A percentile compares a stretch with the other conserved stretches of the same genome.
These are phyloP conservation scores for Dugesia japonica DNA, from an alignment of 2,888 invertebrate genomes.

Conservation along the genomic window DNA sequence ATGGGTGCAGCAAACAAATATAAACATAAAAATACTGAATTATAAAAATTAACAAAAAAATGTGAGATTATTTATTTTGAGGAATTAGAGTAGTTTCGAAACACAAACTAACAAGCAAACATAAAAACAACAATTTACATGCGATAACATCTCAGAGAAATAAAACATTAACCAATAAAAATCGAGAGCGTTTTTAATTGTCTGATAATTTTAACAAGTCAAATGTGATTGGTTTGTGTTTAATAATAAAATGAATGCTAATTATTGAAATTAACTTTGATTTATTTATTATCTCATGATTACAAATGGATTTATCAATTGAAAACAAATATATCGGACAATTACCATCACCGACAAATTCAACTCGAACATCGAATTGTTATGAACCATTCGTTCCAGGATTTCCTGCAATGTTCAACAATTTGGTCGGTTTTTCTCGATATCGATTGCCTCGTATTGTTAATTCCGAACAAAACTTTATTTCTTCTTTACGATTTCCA, in stretches of 20 bases:
- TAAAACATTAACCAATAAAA: not conserved
- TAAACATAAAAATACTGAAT: not conserved
- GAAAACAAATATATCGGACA: constrained; percentile 3
- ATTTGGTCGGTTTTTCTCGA: constrained; percentile 3
- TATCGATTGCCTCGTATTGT: not conserved
- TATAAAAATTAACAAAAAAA: not conserved
- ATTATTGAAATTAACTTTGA: not conserved
- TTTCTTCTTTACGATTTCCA: not conserved
- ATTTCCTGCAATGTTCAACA: constrained; percentile 9
- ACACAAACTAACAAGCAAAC: not conserved
- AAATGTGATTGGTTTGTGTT: not conserved
- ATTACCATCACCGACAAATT: not conserved
- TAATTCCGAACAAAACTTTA: not conserved
- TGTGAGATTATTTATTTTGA: not conserved
- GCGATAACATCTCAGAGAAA: not conserved
- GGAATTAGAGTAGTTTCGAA: not conserved
- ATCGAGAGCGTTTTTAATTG: constrained; percentile 9
- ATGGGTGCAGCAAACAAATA: not conserved
- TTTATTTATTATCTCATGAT: not conserved
- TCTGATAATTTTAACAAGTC: not conserved
- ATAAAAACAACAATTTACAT: not conserved
- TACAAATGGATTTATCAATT: constrained; percentile 7
- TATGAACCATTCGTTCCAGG: not conserved
- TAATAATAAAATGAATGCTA: not conserved
- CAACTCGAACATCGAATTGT: not conserved